phyloP scores from a whole-genome alignment of 2,888 invertebrate genomes.

The Stomorhina lunata region DNA sequence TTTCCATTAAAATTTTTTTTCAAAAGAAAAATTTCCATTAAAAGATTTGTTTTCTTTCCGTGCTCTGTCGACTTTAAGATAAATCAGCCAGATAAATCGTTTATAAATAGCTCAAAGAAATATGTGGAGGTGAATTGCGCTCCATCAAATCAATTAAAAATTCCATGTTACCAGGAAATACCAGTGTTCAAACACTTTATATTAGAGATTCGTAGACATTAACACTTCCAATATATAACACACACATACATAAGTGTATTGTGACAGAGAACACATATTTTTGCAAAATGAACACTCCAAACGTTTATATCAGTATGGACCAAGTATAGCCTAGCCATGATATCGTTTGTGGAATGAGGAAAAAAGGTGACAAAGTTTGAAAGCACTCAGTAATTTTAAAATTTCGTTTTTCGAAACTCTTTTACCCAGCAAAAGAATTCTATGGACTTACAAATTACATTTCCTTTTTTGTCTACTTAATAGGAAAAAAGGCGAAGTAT shows the following conservation, averaged over 20 bases:
- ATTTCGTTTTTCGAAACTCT: background rate
- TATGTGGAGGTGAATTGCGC: conserved; percentile 18
- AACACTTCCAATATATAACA: background rate
- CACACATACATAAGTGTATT: background rate
- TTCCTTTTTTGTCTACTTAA: background rate
- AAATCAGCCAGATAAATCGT: conserved; percentile 39
- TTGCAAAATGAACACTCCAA: too few species aligned
- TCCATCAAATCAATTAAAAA: conserved; percentile 61
- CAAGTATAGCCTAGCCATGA: too few species aligned
- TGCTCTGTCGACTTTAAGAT: too few species aligned
- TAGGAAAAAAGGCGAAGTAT: background rate
- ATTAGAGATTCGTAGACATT: background rate
- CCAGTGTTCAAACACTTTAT: conserved; percentile 1
- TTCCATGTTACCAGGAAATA: conserved; percentile 46
- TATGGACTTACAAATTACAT: conserved; percentile 37
- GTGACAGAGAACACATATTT: too few species aligned
- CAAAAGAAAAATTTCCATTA: too few species aligned
- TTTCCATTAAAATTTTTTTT: too few species aligned
- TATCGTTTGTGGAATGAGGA: too few species aligned
- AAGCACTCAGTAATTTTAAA: too few species aligned
- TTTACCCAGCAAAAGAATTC: conserved; percentile 1
- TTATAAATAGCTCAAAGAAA: background rate
- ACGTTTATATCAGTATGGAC: too few species aligned
- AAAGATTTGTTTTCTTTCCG: too few species aligned
- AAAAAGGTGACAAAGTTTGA: too few species aligned